Base-by-base conservation (phyloP, 2,113 vertebrate species). In the Mohoua ochrocephala region DNA sequence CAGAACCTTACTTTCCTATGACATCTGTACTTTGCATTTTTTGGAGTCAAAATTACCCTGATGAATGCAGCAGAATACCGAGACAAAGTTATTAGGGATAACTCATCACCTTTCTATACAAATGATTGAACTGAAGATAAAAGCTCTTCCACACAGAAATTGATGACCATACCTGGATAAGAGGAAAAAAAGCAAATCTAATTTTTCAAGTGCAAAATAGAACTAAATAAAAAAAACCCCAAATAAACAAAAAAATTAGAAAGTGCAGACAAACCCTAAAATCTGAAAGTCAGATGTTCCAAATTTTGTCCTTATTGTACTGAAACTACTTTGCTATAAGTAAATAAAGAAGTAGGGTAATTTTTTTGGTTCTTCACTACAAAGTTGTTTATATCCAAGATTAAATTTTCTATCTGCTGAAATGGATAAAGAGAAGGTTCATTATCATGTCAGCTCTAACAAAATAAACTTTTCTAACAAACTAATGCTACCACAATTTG, bases 401-500 rank as follows among this genome's bases (percentile, higher is more conserved):
- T 64, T 26, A 95, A 71, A 75, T 93, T 88, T 94, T 96, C 63
- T 93, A 3, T 75, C 68, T 90, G 37, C 53, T 93, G 47, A 96
- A 87, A 90, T 78, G 68, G 79, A 91, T 86, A 81, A 93, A 93
- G 68, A 80, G 68, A 80, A 80, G 27, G 68, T 84, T 96, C 82
- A 86, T 94, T 96, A 96, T 91, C 79, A 52, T 39, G 60, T 94
- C 83, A 93, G 31, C 45, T 68, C 65, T 75, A 67, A 59, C 31
- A 94, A 86, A 92, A 91, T 76, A 95, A 96, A 95, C 71, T 95
- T 92, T 89, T 84, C 83, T 87, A 93, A 93, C 60, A 75, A 84
- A 88, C 18, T 63, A 86, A 65, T 80, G 16, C n/a, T 60, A 31
- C 56, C 61, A 73, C 69, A 94, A 76, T 91, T 92, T 94, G 60